These are phyloP conservation scores for Lanistes nyassanus DNA, from an alignment of 1,140 invertebrate genomes.

Conservation along the genomic window DNA sequence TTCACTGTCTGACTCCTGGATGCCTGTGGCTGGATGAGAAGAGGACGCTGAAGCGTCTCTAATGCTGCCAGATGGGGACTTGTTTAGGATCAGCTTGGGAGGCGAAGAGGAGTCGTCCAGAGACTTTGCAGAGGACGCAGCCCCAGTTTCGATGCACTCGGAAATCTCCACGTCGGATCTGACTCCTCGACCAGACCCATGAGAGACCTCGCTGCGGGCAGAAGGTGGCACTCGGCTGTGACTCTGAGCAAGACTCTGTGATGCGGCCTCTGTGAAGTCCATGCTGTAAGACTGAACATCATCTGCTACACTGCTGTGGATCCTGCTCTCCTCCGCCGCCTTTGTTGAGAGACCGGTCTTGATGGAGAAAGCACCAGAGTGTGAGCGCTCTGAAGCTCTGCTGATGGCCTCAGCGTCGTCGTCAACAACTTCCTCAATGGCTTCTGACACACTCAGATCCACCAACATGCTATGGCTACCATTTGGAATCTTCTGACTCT, in stretches of 20 bases:
- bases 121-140: slow-evolving; percentile 16
- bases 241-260: slow-evolving; percentile 30
- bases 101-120: slow-evolving; percentile 1
- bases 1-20: slow-evolving; percentile 44
- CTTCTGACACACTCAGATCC: slow-evolving; percentile 10
- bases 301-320: slow-evolving; percentile 29
- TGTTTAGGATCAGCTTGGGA: slow-evolving; percentile 25
- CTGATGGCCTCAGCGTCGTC: slow-evolving; percentile 7
- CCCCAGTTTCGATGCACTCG: slow-evolving; percentile 41
- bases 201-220: slow-evolving; percentile 29
- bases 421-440: slow-evolving; percentile 22
- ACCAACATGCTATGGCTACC: slow-evolving; percentile 3
- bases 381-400: not conserved
- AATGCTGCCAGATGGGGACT: not conserved
- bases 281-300: slow-evolving; percentile 43
- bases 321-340: slow-evolving; percentile 47
- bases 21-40: slow-evolving; percentile 22
- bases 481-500: slow-evolving; percentile 6
- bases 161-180: slow-evolving; percentile 31
- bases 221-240: slow-evolving; percentile 33
- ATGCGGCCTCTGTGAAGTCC: slow-evolving; percentile 41
- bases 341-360: slow-evolving; percentile 29
- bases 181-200: slow-evolving; percentile 15
- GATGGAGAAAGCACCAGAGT: slow-evolving; percentile 9
- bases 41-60: not conserved